Conservation (phyloP, 1,140 invertebrate genomes). For the Lysiphlebus fabarum region DNA sequence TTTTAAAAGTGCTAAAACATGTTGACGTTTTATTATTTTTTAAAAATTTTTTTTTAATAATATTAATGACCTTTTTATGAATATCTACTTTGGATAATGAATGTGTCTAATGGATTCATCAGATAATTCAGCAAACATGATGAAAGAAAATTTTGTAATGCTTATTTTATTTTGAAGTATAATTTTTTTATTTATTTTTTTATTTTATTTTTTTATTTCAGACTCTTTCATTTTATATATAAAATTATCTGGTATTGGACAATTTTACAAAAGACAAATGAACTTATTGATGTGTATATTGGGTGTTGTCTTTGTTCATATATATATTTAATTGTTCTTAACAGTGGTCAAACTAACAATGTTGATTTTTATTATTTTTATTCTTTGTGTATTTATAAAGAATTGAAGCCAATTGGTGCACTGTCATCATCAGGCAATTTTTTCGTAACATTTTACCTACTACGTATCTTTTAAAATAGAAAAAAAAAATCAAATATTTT, state of each 20-base stretch:
- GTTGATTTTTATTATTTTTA: conserved; percentile 27
- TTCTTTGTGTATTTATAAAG: conserved; percentile 29
- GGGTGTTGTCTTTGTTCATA: conserved; percentile 31
- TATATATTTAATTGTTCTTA: conserved; percentile 40
- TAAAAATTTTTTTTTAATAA: conserved; percentile 41
- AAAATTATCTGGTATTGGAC: conserved; percentile 24
- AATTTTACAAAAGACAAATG: too few relatives aligned
- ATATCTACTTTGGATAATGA: conserved; percentile 39
- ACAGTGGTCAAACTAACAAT: conserved; percentile 31
- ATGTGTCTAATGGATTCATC: conserved; percentile 32
- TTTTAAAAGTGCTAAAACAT: conserved; percentile 52
- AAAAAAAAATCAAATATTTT: conserved; percentile 28
- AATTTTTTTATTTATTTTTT: conserved; percentile 17
- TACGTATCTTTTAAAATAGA: too few relatives aligned
- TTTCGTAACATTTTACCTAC: too few relatives aligned
- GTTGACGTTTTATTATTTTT: conserved; percentile 39
- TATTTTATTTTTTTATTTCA: background rate
- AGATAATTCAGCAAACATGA: conserved; percentile 4
- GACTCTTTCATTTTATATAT: background rate
- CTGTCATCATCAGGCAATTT: conserved; percentile 32
- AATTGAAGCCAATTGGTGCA: conserved; percentile 36
- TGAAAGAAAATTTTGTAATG: conserved; percentile 8
- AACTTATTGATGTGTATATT: conserved; percentile 16
- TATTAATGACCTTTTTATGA: conserved; percentile 51
- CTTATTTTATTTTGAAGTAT: conserved; percentile 14